Base-by-base conservation (phyloP, 2,113 vertebrate species). In the Apodemus sylvaticus region DNA sequence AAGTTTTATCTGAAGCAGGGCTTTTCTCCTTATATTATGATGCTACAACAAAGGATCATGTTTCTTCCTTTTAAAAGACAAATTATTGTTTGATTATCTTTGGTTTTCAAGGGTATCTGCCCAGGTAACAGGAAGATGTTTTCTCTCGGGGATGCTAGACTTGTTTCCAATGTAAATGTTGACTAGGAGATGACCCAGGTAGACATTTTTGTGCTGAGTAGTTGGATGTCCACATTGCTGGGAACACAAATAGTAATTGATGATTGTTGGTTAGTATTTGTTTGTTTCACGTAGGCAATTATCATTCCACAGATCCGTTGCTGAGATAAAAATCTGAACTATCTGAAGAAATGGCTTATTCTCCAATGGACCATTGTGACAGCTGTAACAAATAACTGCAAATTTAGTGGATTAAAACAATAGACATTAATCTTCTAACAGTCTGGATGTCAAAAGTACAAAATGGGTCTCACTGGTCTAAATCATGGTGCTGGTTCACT, bases 81-180 rank as follows among this genome's bases (percentile, higher is more conserved):
- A 36, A 62, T 70, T 39, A 51, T 24, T 73, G 7, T 26, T 90
- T 55, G 71, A 19, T 5, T 8, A 53, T 31, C 68, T 94, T 95
- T 89, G 68, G 29, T 92, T 92, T 89, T 93, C 90, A 91, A 81
- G 89, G 66, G n/a, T 31, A 20, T 92, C 3, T 51, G 1, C 79
- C 79, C 66, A 86, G 71, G 86, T 91, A 58, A 96, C 95, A 94
- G 29, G 76, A 96, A 94, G 79, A 45, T 20, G 19, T 73, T 83
- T 36, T 58, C 77, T 91, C 45, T 62, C 42, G 60, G 79, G 48
- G 83, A 5, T 73, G 29, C 62, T 60, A 76, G 36, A 51, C 45
- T 64, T 82, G 73, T 96, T 93, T 53, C 36, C 60, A 62, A 36
- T 90, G 31, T 34, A 62, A 78, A 91, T 93, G 42, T 70, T 51